Base-by-base conservation (phyloP, 2,888 invertebrate species). In the Scelioninae gen. 2 region DNA sequence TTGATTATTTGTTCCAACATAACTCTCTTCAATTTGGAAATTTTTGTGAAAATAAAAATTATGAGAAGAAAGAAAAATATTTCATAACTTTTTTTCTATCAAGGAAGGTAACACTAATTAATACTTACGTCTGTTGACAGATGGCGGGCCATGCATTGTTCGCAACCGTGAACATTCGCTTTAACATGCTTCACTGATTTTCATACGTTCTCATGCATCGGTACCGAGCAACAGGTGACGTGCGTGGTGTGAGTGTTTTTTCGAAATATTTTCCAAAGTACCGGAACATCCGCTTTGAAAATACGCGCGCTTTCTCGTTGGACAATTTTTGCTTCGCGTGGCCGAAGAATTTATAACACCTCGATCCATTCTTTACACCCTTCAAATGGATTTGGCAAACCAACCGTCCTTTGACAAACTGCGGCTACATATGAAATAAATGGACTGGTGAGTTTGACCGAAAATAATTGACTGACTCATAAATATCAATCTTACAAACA, bases 171-270 rank as follows among this genome's bases (percentile, higher is more conserved):
- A 37, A n/a, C 3, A 28, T 35, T 43, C 46, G 13, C 37, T 31
- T 33, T 39, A 46, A 61, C 57, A 70, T 50, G 70, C 48, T 50
- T 63, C 70, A 50, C 19, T 63, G 57, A 70, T 70, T 70, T 70
- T 65, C 64, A 71, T 71, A 53, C 46, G 53, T 65, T 65, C 60
- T 35, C 39, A 31, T 53, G 41, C 31, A 53, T 71, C 13, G 65
- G 53, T 28, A 25, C 33, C n/a, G 46, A 65, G 71, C 71, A 71
- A 71, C 71, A 71, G 71, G 71, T 71, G 71, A 71, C 41, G 65
- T 71, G 25, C 53, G 65, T 35, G 46, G 37, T 71, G 64, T 37
- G 50, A 41, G 35, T 65, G 46, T 19, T 64, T 71, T 65, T 65
- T 65, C 15, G 39, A 64, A 71, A 53, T 58, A 6, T 2, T 18